phyloP scores from a whole-genome alignment of 2,888 invertebrate species.

The Lithophane leautieri region DNA sequence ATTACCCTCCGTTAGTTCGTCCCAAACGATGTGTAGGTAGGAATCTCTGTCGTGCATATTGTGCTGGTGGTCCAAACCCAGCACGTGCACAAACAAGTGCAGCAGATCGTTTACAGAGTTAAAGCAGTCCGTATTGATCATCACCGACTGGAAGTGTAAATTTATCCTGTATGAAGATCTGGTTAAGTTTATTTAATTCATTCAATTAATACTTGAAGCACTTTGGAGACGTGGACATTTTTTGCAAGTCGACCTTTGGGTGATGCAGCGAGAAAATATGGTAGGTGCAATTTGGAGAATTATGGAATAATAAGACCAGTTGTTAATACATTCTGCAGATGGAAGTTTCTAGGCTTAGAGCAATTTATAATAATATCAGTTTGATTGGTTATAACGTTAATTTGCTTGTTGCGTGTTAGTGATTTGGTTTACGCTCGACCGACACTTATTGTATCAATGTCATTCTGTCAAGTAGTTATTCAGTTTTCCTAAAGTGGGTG shows the following conservation, averaged over 20 bases:
- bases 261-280: neutral
- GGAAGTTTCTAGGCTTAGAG: too few relatives aligned
- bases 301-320: neutral
- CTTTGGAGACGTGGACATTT: neutral
- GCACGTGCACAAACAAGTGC: constrained; percentile 83
- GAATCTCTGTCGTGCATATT: constrained; percentile 85
- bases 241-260: neutral
- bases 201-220: neutral
- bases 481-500: neutral
- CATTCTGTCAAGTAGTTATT: neutral
- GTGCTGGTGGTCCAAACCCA: constrained; percentile 87
- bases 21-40: constrained; percentile 82
- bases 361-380: neutral
- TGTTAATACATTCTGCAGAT: too few relatives aligned
- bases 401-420: neutral
- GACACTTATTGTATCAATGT: neutral
- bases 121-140: constrained; percentile 83
- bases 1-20: constrained; percentile 80
- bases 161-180: neutral
- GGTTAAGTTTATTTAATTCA: neutral
- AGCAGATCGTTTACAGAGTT: constrained; percentile 85
- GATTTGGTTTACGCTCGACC: neutral
- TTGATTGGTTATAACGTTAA: neutral
- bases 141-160: constrained; percentile 72
- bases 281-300: neutral